A percentile compares a stretch with the other conserved stretches of the same genome.
Conservation (phyloP, 1,140 invertebrate species). For the Aphelinus certus region DNA sequence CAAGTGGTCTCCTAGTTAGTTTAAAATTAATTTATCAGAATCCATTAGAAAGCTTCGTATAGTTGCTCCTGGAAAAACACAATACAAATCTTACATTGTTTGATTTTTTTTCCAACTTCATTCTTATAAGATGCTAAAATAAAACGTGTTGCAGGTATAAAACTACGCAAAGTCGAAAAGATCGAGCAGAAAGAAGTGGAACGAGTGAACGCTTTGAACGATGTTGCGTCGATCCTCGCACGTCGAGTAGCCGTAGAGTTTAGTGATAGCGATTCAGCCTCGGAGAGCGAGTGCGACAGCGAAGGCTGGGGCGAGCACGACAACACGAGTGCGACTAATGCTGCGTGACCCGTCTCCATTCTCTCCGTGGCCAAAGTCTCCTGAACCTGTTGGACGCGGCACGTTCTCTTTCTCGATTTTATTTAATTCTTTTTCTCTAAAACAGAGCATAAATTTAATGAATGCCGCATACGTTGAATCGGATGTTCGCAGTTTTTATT, state of each 20-base stretch:
- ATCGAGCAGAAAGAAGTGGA: conserved; percentile 83
- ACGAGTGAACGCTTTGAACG: conserved; percentile 80
- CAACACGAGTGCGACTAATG: conserved; percentile 60
- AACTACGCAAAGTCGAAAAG: conserved; percentile 92
- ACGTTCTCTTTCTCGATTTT: no score
- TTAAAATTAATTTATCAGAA: no score
- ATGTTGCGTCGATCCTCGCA: conserved; percentile 95
- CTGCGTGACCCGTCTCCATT: conserved; percentile 66
- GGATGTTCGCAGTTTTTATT: no score
- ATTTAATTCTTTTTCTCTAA: no score
- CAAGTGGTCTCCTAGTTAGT: no score
- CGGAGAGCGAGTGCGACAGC: conserved; percentile 77
- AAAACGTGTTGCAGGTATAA: conserved; percentile 75
- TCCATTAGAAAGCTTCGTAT: no score
- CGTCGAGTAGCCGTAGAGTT: conserved; percentile 93
- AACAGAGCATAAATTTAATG: no score
- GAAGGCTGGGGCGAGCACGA: conserved; percentile 78
- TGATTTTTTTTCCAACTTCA: no score
- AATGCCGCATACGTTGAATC: no score
- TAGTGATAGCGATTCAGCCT: conserved; percentile 90
- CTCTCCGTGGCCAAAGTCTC: conserved; percentile 46
- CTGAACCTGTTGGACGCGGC: conserved; percentile 5
- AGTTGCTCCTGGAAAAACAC: no score
- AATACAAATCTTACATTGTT: no score
- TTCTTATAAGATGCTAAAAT: no score